A percentile compares a stretch with the other conserved stretches of the same genome.
phyloP scores from a whole-genome alignment of 2,113 vertebrate species.

The Oophaga pumilio region DNA sequence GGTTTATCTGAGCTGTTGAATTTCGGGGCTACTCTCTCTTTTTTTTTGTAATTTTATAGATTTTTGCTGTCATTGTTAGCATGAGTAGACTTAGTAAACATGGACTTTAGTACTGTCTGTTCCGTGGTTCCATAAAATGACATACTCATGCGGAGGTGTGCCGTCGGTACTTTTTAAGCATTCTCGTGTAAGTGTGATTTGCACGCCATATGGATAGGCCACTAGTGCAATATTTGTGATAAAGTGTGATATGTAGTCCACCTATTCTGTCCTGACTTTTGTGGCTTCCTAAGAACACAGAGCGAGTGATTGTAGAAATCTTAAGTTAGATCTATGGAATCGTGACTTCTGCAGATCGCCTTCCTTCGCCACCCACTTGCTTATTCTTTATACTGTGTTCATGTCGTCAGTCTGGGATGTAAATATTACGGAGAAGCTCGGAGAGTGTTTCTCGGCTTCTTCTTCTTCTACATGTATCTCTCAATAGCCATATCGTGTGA shows the following conservation, averaged over 20 bases:
- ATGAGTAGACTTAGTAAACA: conserved; percentile 57
- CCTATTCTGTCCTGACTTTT: conserved; percentile 19
- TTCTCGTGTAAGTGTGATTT: conserved; percentile 71
- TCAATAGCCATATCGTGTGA: conserved; percentile 60
- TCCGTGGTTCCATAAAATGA: conserved; percentile 62
- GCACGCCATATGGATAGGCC: conserved; percentile 73
- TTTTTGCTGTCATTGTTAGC: conserved; percentile 65
- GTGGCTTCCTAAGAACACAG: conserved; percentile 16
- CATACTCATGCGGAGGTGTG: conserved; percentile 53
- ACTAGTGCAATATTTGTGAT: conserved; percentile 76
- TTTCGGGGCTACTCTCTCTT: conserved; percentile 61
- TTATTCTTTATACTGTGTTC: conserved; percentile 10
- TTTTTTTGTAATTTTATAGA: conserved; percentile 66
- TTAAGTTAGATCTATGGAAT: conserved; percentile 47
- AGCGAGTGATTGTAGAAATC: not conserved
- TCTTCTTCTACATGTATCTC: conserved; percentile 47
- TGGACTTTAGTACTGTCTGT: conserved; percentile 67
- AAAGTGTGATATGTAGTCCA: conserved; percentile 57
- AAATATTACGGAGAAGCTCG: conserved; percentile 53
- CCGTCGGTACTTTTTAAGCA: conserved; percentile 65
- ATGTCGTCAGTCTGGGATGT: conserved; percentile 54
- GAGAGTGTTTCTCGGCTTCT: conserved; percentile 53
- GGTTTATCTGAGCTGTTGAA: conserved; percentile 55
- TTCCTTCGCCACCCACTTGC: not conserved
- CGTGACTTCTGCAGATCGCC: not conserved